Base-by-base conservation (phyloP, 2,888 invertebrate genomes). In the Cerastoderma edule region DNA sequence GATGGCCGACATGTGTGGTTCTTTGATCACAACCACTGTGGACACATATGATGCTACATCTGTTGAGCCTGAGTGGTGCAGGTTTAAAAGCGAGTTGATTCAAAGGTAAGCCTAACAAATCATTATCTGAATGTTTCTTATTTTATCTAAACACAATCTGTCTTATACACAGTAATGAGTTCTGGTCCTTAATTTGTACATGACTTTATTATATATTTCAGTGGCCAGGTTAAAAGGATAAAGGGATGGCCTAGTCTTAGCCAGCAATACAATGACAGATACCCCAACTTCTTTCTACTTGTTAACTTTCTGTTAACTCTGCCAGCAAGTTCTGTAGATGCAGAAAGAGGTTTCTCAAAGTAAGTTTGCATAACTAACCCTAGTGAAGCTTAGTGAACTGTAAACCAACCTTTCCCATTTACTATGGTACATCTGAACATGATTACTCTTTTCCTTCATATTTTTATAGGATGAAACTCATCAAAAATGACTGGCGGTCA, bases 291-390 rank as follows among this genome's bases (percentile, higher is more conserved):
- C 19, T 67, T 75, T 35, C 30, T n/a, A 8, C 67, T 75, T 19
- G 54, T 75, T 13, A 35, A 53, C n/a, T 65, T 54, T 19, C 56
- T 76, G 5, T 50, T 72, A 48, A 67, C 64, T 0, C 54, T 72
- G 10, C 75, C 68, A 24, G 65, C 67, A 0, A 70, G 67, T 35
- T 72, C 67, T 27, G 75, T 71, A n/a, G 75, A 76, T 60, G 75
- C 75, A 28, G 72, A 76, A 48, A 67, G 68, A 65, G 76, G 72
- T 16, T 72, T 72, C 50, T 76, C 65, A 32, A 56, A 67, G 72
- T 72, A 54, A 53, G 32, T 4, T 57, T 27, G 27, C 3, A 30
- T 22, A 6, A 27, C 22, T 22, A 6, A 4, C 3, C 10, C 27
- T 24, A 53, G 16, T 27, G 6, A 53, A 2, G 22, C 4, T 53